Conservation (phyloP, 64 coral and sea anemone species). For the Cladopsammia gracilis region DNA sequence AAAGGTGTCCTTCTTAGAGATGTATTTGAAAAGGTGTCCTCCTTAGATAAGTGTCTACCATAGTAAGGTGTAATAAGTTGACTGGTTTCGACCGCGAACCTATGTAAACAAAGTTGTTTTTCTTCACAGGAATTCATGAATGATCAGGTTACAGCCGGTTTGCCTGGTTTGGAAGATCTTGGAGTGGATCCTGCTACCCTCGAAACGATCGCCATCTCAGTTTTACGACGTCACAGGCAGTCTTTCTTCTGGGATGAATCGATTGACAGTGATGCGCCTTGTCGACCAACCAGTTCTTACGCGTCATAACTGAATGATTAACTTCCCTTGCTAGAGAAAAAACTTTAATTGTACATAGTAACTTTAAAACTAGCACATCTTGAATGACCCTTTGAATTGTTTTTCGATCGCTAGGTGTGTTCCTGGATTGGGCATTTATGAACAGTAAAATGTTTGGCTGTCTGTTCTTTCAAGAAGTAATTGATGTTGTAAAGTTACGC, state of each 20-base stretch:
- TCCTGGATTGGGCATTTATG: not conserved
- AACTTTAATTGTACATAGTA: conserved; percentile 8
- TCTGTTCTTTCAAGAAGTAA: not conserved
- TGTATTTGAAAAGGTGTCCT: not conserved
- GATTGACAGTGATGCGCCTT: conserved; percentile 94
- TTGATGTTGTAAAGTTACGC: not conserved
- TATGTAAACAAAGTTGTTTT: conserved; percentile 29
- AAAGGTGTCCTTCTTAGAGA: not conserved
- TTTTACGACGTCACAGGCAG: conserved; percentile 90
- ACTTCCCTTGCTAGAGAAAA: not conserved
- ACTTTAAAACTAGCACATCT: not conserved
- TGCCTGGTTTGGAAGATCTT: conserved; percentile 89
- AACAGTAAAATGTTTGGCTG: not conserved
- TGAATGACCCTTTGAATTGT: not conserved
- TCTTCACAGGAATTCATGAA: conserved; percentile 85
- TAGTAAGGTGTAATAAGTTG: not conserved
- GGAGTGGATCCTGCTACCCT: conserved; percentile 77
- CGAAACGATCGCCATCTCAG: conserved; percentile 87
- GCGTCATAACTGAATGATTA: not conserved
- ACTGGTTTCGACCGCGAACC: not conserved
- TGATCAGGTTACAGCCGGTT: conserved; percentile 74
- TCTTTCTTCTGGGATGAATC: conserved; percentile 93
- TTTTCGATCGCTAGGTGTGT: not conserved
- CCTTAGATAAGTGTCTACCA: not conserved
- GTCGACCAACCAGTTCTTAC: conserved; percentile 88